phyloP scores from a whole-genome alignment of 2,113 vertebrate genomes.

The Microcebus jonahi region DNA sequence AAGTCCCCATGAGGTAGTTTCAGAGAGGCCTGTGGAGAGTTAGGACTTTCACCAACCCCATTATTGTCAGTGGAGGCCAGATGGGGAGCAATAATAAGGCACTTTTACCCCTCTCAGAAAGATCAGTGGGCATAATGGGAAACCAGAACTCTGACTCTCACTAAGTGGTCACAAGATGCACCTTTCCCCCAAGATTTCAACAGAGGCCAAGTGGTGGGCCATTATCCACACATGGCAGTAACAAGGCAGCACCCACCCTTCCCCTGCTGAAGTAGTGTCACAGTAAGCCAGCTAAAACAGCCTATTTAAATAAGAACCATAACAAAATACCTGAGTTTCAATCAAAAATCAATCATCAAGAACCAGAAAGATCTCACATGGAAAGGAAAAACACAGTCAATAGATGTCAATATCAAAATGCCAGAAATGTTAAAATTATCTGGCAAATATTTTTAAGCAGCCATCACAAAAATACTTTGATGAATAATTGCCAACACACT shows the following conservation, averaged over 20 bases:
- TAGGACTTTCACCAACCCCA: not conserved
- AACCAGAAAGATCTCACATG: not conserved
- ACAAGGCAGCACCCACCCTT: not conserved
- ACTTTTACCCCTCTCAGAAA: not conserved
- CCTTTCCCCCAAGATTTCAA: not conserved
- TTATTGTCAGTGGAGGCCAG: not conserved
- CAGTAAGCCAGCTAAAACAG: not conserved
- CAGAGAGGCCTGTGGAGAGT: not conserved
- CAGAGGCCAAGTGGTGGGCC: not conserved
- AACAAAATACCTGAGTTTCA: not conserved
- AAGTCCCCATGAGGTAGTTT: not conserved
- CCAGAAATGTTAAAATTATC: not conserved
- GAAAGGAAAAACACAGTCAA: not conserved
- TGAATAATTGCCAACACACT: not conserved
- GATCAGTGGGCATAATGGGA: not conserved
- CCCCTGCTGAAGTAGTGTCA: not conserved
- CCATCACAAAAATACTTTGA: not conserved
- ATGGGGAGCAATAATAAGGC: not conserved
- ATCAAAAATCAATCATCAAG: not conserved
- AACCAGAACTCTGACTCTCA: not conserved
- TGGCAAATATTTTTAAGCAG: not conserved
- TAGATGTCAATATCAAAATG: not conserved
- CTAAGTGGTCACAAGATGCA: not conserved
- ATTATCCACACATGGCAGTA: not conserved
- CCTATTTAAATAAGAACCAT: not conserved